Conservation (phyloP, 2,797 vertebrate genomes). For the Mormyrops boulengeri region DNA sequence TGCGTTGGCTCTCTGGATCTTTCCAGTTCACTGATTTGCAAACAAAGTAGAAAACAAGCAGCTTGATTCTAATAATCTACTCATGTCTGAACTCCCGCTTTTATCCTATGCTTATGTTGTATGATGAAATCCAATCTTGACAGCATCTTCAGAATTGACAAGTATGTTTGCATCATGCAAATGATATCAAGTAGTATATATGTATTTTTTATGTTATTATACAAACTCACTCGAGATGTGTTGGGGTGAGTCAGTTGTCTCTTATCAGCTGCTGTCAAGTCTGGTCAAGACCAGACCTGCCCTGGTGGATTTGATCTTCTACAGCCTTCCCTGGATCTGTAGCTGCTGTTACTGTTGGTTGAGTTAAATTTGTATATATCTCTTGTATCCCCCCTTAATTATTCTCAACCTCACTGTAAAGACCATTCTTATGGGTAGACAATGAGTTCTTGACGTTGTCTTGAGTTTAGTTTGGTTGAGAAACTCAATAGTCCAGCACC, state of each 20-base stretch:
- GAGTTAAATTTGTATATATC: background rate
- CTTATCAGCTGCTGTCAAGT: conserved; percentile 19
- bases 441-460: background rate
- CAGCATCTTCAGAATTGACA: conserved; percentile 47
- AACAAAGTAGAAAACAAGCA: background rate
- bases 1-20: conserved; percentile 37
- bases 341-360: background rate
- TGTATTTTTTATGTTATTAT: background rate
- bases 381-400: background rate
- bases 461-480: background rate
- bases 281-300: background rate
- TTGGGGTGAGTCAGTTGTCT: background rate
- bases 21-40: conserved; percentile 9
- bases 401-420: background rate
- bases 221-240: background rate
- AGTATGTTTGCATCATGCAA: background rate
- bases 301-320: background rate
- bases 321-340: background rate
- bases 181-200: background rate
- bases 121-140: background rate
- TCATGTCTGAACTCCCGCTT: background rate
- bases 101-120: background rate
- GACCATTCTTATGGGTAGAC: background rate
- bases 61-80: background rate
- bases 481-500: background rate